Evolutionary conservation across 2,797 vertebrate genomes (phyloP).

Genomic region (Scolopax bukidnonensis): DNA sequence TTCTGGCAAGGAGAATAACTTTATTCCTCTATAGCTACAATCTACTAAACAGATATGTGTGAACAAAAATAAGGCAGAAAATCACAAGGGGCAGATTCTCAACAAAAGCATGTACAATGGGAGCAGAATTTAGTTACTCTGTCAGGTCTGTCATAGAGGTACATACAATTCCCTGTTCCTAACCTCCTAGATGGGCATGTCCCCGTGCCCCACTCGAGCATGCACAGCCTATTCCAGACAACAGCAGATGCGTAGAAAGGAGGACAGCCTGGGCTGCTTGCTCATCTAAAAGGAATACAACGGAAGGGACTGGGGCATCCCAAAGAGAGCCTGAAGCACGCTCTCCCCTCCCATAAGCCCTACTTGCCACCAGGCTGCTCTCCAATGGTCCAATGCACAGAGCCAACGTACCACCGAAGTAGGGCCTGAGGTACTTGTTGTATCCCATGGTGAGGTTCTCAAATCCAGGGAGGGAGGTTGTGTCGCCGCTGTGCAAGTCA

Average conservation of each 20-base stretch:
- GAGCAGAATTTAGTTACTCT: neutral
- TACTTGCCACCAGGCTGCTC: neutral
- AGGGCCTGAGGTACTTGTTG: slow-evolving; percentile 90
- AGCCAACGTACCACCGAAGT: slow-evolving; percentile 85
- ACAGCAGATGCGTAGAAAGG: neutral
- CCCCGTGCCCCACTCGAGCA: rapidly evolving
- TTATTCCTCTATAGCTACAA: neutral
- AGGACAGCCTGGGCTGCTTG: neutral
- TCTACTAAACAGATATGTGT: neutral
- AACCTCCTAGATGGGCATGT: neutral
- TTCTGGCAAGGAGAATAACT: neutral
- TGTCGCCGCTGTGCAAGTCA: neutral
- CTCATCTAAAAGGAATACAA: neutral
- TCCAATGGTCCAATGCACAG: rapidly evolving
- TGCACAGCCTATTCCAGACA: neutral
- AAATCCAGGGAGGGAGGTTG: slow-evolving; percentile 81
- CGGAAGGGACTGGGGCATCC: neutral
- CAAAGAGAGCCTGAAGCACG: neutral
- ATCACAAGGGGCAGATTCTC: neutral
- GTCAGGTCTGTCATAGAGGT: neutral
- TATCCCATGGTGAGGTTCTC: slow-evolving; percentile 90
- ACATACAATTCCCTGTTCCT: neutral
- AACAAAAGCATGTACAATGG: neutral
- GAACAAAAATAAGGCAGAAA: neutral
- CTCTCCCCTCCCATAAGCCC: neutral